A percentile compares a stretch with the other conserved stretches of the same genome.
phyloP scores from a whole-genome alignment of 2,113 vertebrate genomes.

The Ceyx cyanopectus region DNA sequence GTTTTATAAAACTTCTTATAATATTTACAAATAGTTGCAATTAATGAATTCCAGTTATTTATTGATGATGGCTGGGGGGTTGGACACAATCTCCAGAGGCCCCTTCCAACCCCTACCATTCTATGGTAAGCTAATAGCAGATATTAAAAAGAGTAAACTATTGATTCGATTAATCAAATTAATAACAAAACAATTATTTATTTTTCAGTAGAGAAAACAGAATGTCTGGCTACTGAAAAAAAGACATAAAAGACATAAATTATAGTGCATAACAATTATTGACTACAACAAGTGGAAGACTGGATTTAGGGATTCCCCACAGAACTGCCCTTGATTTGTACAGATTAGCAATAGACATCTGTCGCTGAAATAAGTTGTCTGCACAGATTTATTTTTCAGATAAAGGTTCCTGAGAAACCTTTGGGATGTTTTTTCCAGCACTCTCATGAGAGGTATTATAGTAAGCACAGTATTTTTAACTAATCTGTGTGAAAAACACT shows the following conservation, averaged over 20 bases:
- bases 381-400: constrained; percentile 43
- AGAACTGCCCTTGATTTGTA: constrained; percentile 52
- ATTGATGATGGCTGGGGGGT: not conserved
- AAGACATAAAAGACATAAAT: constrained; percentile 54
- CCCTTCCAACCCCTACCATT: no score
- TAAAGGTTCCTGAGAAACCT: constrained; percentile 9
- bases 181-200: constrained; percentile 44
- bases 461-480: not conserved
- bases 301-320: constrained; percentile 3
- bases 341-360: constrained; percentile 31
- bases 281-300: constrained; percentile 39
- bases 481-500: not conserved
- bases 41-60: constrained; percentile 30
- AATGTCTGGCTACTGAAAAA: constrained; percentile 37
- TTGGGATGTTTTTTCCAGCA: not conserved
- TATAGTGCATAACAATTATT: not conserved
- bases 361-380: constrained; percentile 19
- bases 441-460: not conserved
- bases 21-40: constrained; percentile 13
- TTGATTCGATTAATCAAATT: constrained; percentile 54
- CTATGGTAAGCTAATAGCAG: constrained; percentile 31
- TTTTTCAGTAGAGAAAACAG: constrained; percentile 62
- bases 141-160: constrained; percentile 15
- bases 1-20: not conserved
- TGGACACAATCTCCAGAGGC: no score